Evolutionary conservation across 2,888 invertebrate species (phyloP).

Genomic region (Tetheella fluctuosa): DNA sequence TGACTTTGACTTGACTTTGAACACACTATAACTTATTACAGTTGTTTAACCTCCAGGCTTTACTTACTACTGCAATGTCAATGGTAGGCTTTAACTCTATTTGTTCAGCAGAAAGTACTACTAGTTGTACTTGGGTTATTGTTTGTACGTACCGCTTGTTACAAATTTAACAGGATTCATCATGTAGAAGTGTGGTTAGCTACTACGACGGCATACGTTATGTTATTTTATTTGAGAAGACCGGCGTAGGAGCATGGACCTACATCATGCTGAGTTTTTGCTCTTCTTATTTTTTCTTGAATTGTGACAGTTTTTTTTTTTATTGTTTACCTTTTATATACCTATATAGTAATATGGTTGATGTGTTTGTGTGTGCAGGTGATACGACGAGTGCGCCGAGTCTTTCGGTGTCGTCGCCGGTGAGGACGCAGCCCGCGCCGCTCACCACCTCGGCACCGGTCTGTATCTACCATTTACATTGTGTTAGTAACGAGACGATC

Average conservation of each 20-base stretch:
- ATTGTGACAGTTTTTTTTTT: too few species aligned
- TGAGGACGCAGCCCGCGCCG: conserved; percentile 61
- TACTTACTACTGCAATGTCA: background rate
- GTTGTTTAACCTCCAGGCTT: background rate
- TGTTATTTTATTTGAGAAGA: too few species aligned
- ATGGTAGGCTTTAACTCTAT: background rate
- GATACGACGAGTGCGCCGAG: conserved; percentile 62
- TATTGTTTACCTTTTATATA: too few species aligned
- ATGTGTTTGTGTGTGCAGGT: conserved; percentile 42
- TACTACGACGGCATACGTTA: too few species aligned
- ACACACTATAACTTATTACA: background rate
- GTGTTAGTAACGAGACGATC: too few species aligned
- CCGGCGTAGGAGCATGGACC: too few species aligned
- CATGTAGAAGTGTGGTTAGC: too few species aligned
- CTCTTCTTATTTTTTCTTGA: too few species aligned
- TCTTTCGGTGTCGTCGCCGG: conserved; percentile 57
- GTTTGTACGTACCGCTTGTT: background rate
- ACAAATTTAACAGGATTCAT: background rate
- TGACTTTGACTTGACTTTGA: too few species aligned
- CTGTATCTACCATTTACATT: too few species aligned
- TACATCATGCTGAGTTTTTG: too few species aligned
- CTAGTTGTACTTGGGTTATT: background rate
- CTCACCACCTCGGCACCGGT: background rate
- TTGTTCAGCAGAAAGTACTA: background rate
- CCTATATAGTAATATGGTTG: too few species aligned